Evolutionary conservation across 1,140 invertebrate species (phyloP), one percentile per base, ranked within the genome.

Genomic region (Apis mellifera): DNA sequence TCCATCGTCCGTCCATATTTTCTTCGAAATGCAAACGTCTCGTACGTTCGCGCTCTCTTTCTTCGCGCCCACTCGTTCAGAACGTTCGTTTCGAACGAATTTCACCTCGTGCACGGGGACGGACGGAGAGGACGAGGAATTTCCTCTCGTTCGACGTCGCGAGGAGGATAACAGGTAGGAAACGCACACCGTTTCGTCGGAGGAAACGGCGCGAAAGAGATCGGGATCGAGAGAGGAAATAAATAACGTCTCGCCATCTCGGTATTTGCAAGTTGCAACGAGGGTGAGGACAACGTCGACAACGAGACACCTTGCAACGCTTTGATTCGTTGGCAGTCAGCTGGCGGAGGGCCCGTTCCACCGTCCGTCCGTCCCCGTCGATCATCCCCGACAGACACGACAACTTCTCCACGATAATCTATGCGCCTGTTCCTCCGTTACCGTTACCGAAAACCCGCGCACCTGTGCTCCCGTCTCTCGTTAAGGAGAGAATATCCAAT

Each of bases 391-490:
- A 23, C 21, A 68, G 60, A 68, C 68, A 80, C 62, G 84, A 79
- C 81, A 66, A 71, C 55, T 57, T 48, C 48, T 9, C 66, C 75
- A 83, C 89, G 52, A 83, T 89, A 89, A 89, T 89, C 86, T 89
- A 89, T 89, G 88, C 88, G 69, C 66, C 77, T 64, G 26, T 54
- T 15, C 26, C 59, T 19, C n/a, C n/a, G 52, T 78, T 66, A 23
- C 54, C 57, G 26, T 42, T 42, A 42, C 5, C 32, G 32, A 42
- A 81, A 62, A 60, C 4, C 62, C 4, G 32, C 7, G 32, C 86
- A 88, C 86, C 86, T 88, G 86, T 87, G 32, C 73, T 2, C 32
- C 0, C 2, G 17, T 15, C 2, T 42, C 32, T 42, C 32, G 32
- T 42, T 42, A 42, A 42, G 32, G 5, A 42, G 5, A 42, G 32